These are phyloP conservation scores for Pseudocheirus occidentalis DNA, from an alignment of 2,797 vertebrate species.

Conservation along the genomic window DNA sequence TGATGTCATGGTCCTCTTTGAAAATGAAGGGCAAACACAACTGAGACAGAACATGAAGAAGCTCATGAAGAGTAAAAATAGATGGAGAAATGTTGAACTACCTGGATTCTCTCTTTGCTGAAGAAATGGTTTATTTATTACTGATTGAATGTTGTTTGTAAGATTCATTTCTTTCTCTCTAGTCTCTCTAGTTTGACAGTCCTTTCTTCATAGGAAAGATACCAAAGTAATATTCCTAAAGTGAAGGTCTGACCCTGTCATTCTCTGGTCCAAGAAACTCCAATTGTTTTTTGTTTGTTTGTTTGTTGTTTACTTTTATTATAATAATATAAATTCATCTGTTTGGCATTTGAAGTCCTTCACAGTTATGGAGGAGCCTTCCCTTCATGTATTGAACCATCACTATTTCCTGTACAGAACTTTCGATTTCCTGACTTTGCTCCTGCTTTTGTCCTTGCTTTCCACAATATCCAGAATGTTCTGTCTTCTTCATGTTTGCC, in stretches of 20 bases:
- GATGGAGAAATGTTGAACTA: neutral
- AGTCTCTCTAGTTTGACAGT: neutral
- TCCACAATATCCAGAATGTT: neutral
- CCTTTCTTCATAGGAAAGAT: neutral
- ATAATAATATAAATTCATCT: neutral
- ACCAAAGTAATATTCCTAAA: neutral
- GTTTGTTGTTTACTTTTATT: neutral
- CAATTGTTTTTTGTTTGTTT: neutral
- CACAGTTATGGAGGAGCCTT: neutral
- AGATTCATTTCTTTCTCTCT: neutral
- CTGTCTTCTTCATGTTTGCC: neutral
- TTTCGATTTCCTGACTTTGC: neutral
- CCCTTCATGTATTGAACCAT: neutral
- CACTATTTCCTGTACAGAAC: neutral
- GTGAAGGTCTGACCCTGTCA: neutral
- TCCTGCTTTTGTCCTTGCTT: neutral
- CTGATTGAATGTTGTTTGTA: neutral
- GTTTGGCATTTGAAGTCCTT: neutral
- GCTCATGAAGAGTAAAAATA: neutral
- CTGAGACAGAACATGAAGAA: neutral
- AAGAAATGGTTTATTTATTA: neutral
- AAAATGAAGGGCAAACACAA: neutral
- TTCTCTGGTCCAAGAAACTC: neutral
- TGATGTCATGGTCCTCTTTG: too few species aligned
- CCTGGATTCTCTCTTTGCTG: neutral